phyloP scores from a whole-genome alignment of 2,888 invertebrate species.

The Drosophila prolongata region DNA sequence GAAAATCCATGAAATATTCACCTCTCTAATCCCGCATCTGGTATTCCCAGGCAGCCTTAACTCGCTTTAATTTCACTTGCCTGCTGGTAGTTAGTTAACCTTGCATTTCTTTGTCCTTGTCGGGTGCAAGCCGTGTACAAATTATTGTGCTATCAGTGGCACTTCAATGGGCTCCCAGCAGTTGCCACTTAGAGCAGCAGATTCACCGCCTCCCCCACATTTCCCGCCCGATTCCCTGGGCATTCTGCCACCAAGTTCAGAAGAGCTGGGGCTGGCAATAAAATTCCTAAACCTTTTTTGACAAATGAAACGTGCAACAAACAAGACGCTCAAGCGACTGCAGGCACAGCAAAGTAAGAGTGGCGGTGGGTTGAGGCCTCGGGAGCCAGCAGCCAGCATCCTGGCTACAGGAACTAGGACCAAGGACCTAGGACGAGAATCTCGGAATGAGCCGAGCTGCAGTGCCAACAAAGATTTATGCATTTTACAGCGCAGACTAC shows the following conservation, averaged over 20 bases:
- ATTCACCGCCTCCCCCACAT: conserved; percentile 7
- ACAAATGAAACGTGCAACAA: conserved; percentile 76
- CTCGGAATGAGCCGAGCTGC: conserved; percentile 30
- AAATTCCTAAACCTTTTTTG: conserved; percentile 63
- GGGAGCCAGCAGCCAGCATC: conserved; percentile 9
- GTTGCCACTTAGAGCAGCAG: conserved; percentile 38
- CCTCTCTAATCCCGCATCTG: neutral
- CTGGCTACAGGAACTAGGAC: conserved; percentile 19
- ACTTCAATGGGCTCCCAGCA: conserved; percentile 43
- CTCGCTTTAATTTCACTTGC: conserved; percentile 15
- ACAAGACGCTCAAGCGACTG: conserved; percentile 56
- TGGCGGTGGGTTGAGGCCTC: conserved; percentile 3
- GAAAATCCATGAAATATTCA: conserved; percentile 6
- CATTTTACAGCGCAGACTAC: conserved; percentile 64
- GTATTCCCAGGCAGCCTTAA: neutral
- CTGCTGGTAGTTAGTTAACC: conserved; percentile 26
- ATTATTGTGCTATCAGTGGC: conserved; percentile 40
- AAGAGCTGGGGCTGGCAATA: conserved; percentile 42
- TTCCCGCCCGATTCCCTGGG: neutral
- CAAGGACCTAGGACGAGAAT: neutral
- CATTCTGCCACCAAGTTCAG: conserved; percentile 1
- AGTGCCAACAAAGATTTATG: conserved; percentile 75
- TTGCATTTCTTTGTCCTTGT: conserved; percentile 27
- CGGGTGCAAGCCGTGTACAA: conserved; percentile 29
- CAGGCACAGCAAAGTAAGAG: conserved; percentile 21